Conservation (phyloP, 2,888 invertebrate species). For the Coelopa pilipes region DNA sequence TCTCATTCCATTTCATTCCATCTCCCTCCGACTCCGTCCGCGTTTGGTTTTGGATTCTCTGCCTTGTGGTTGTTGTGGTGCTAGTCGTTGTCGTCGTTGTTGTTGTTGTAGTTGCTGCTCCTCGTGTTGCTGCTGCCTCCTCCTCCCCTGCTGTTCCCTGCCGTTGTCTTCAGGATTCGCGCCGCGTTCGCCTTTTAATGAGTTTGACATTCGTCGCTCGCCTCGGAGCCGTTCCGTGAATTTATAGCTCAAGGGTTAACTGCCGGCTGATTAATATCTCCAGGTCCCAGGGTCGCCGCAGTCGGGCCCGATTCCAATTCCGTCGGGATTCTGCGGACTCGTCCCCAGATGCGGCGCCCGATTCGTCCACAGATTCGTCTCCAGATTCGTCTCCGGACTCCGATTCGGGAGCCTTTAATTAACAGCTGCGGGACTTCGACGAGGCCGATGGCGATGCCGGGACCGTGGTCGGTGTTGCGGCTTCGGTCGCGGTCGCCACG, state of each 20-base stretch:
- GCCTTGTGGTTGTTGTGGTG: not conserved
- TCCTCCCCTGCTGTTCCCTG: too few relatives aligned
- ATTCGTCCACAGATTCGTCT: too few relatives aligned
- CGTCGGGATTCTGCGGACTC: too few relatives aligned
- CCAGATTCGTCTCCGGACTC: too few relatives aligned
- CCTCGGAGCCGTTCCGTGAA: slow-evolving; percentile 28
- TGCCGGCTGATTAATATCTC: slow-evolving; percentile 33
- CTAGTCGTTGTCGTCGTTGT: too few relatives aligned
- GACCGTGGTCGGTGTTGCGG: not conserved
- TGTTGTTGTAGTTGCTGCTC: too few relatives aligned
- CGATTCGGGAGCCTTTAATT: slow-evolving; percentile 27
- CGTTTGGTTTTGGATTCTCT: not conserved
- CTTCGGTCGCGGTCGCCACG: too few relatives aligned
- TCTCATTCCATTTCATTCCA: not conserved
- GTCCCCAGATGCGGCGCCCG: too few relatives aligned
- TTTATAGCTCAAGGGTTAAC: slow-evolving; percentile 33
- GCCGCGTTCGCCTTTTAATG: slow-evolving; percentile 28
- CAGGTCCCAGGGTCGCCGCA: slow-evolving; percentile 1
- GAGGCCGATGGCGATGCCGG: not conserved
- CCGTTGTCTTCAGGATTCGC: slow-evolving; percentile 2
- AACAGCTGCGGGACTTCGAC: slow-evolving; percentile 7
- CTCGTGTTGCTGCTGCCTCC: not conserved
- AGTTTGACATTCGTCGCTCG: slow-evolving; percentile 36
- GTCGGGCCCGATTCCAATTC: slow-evolving; percentile 4
- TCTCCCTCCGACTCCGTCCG: not conserved